Evolutionary conservation across 2,797 vertebrate genomes (phyloP), one percentile per base, ranked within the genome.

Genomic region (Sebastes oblongus): DNA sequence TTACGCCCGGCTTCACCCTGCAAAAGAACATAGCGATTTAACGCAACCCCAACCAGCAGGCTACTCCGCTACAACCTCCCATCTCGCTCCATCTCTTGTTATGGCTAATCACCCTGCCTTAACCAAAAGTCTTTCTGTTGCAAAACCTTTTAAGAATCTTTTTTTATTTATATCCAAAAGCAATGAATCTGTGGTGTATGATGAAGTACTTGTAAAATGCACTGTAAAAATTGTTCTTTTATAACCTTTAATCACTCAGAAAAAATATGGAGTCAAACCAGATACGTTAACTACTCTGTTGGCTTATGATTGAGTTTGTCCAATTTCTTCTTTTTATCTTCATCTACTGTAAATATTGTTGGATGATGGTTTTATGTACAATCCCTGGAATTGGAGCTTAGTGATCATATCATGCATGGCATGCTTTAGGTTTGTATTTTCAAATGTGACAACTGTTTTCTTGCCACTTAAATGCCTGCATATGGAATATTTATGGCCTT

Each of bases 151-250:
- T 82, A 77, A 76, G 16, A 82, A 65, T 61, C 60, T 88, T 88
- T 89, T 80, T 88, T 83, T 87, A 90, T 90, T 88, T 92, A 83
- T 92, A 76, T 75, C 52, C 10, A 58, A 61, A 88, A 81, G 52
- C 69, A 75, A 79, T 60, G 67, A 75, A 55, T 87, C 54, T 84
- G 50, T 81, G 76, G 81, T 82, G 54, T 67, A 83, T 91, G 89
- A 83, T 91, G 89, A 94, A 93, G 87, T 75, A 83, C 75, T 77
- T 87, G 81, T 88, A 78, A 84, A 87, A 88, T 91, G 79, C 85
- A 87, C 83, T 89, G 79, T 88, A 86, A 82, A 84, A 81, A 77
- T 70, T 58, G 50, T 90, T 91, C 83, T 73, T 82, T 1, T 22
- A 75, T 86, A 82, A 76, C 14, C 58, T 78, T 86, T 76, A 61